Evolutionary conservation across 2,888 invertebrate genomes (phyloP).

Genomic region (Ochropleura leucogaster): DNA sequence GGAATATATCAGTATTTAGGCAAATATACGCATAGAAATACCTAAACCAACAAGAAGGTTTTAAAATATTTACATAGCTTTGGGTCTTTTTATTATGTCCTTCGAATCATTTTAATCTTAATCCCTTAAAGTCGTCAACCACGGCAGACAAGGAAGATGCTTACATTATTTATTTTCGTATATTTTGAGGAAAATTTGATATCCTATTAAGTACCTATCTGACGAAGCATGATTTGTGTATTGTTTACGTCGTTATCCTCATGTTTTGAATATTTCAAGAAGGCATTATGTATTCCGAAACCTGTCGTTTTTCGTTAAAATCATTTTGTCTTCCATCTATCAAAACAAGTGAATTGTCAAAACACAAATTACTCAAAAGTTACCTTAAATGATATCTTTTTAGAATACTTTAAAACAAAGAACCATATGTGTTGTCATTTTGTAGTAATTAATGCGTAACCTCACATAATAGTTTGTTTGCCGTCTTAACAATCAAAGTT

Average conservation of each 20-base stretch:
- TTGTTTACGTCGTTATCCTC: constrained; percentile 3
- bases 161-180: constrained; percentile 12
- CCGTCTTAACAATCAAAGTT: constrained; percentile 22
- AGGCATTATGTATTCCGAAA: background rate
- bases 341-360: background rate
- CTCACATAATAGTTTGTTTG: constrained; percentile 16
- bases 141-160: constrained; percentile 4
- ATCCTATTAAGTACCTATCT: background rate
- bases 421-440: constrained; percentile 32
- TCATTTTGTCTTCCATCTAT: background rate
- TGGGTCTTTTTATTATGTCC: background rate
- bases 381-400: background rate
- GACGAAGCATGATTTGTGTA: background rate
- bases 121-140: constrained; percentile 3
- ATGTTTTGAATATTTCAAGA: constrained; percentile 10
- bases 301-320: background rate
- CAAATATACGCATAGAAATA: background rate
- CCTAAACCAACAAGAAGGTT: no score
- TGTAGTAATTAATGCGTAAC: background rate
- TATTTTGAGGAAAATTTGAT: constrained; percentile 5
- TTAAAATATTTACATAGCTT: constrained; percentile 17
- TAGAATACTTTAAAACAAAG: background rate
- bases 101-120: constrained; percentile 11
- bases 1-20: background rate
- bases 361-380: background rate